Conservation (phyloP, 2,888 invertebrate genomes). For the Marronus borbonicus region DNA sequence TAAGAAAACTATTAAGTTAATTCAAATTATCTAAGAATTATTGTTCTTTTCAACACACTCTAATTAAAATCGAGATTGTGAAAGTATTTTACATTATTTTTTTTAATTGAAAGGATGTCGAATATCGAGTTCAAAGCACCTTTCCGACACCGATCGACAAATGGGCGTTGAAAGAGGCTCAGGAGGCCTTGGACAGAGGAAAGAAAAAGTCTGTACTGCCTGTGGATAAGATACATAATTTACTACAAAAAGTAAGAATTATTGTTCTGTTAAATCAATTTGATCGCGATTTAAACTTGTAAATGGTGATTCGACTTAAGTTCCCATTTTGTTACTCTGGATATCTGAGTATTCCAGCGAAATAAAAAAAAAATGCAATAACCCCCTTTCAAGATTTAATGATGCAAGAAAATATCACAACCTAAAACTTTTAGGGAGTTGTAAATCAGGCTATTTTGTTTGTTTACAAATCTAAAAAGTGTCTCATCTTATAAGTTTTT, state of each 20-base stretch:
- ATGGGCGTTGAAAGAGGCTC: constrained; percentile 94
- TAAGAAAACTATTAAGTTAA: constrained; percentile 60
- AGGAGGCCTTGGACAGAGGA: constrained; percentile 85
- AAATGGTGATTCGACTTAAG: not conserved
- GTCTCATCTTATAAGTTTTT: too few relatives aligned
- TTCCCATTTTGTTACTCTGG: not conserved
- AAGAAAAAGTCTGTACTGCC: constrained; percentile 86
- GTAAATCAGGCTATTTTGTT: too few relatives aligned
- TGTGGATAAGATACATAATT: constrained; percentile 90
- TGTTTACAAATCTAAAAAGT: too few relatives aligned
- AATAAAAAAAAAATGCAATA: too few relatives aligned
- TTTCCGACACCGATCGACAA: constrained; percentile 96
- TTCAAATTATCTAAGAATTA: not conserved
- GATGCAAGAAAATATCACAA: too few relatives aligned
- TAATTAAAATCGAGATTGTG: too few relatives aligned
- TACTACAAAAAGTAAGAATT: constrained; percentile 81
- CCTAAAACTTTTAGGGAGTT: too few relatives aligned
- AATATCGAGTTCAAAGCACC: constrained; percentile 90
- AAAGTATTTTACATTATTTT: too few relatives aligned
- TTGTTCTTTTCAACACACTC: too few relatives aligned
- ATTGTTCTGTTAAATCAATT: constrained; percentile 5
- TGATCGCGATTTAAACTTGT: not conserved
- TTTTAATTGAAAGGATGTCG: constrained; percentile 81
- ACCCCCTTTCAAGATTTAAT: too few relatives aligned
- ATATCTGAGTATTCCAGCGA: too few relatives aligned